Conservation (phyloP, 2,888 invertebrate genomes). For the Sphaeridia pumilis region DNA sequence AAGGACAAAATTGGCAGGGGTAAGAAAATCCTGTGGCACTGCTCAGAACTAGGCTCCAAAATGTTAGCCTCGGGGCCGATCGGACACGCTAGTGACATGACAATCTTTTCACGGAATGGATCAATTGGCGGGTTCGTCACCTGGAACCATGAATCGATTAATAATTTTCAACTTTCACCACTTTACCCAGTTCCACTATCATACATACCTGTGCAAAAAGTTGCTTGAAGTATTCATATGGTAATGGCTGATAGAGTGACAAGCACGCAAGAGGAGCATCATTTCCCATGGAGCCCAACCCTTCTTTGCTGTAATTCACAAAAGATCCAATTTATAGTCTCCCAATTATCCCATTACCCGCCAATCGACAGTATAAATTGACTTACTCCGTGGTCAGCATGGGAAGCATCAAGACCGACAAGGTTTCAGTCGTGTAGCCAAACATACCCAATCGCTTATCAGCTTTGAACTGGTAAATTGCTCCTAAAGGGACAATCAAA, state of each 20-base stretch:
- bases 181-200: neutral
- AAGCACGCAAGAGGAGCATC: neutral
- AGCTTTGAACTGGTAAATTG: constrained; percentile 41
- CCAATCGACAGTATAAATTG: neutral
- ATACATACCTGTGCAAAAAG: constrained; percentile 77
- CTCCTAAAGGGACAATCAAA: neutral
- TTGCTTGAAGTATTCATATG: constrained; percentile 95
- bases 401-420: constrained; percentile 83
- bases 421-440: constrained; percentile 89
- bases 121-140: constrained; percentile 99
- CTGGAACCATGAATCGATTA: constrained; percentile 38
- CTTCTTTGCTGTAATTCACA: constrained; percentile 1
- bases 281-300: neutral
- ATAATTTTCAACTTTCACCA: neutral
- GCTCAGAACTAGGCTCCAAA: constrained; percentile 71
- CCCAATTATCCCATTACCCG: neutral
- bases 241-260: constrained; percentile 84
- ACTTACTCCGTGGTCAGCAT: constrained; percentile 88
- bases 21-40: constrained; percentile 81
- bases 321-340: too few species aligned
- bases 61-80: constrained; percentile 95
- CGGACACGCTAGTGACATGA: constrained; percentile 95
- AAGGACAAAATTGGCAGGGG: constrained; percentile 89
- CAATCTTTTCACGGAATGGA: constrained; percentile 96
- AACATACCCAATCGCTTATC: constrained; percentile 82